These are phyloP conservation scores for Adineta ricciae DNA, from an alignment of 2,888 invertebrate species.

Conservation along the genomic window DNA sequence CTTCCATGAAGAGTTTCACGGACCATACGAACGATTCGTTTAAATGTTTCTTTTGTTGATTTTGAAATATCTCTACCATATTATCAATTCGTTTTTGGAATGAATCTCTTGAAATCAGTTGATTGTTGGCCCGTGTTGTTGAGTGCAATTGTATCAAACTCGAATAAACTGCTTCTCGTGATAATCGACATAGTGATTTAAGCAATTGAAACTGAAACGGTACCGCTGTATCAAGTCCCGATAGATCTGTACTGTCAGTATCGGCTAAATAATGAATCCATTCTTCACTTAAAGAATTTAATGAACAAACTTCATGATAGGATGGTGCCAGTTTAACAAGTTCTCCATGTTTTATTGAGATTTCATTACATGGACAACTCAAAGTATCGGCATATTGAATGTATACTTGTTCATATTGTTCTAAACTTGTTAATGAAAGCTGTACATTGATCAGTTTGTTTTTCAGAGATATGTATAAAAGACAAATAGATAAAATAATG, in stretches of 20 bases:
- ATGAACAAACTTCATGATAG: neutral
- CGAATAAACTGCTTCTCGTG: neutral
- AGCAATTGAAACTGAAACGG: neutral
- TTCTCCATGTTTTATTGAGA: neutral
- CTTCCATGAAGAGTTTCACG: neutral
- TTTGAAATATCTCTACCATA: neutral
- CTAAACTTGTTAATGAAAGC: neutral
- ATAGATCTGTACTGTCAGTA: neutral
- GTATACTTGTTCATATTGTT: neutral
- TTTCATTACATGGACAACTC: neutral
- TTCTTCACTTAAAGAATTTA: neutral
- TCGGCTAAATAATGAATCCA: neutral
- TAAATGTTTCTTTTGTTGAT: neutral
- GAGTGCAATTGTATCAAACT: neutral
- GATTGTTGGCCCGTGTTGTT: neutral
- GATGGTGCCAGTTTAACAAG: neutral
- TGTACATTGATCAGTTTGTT: neutral
- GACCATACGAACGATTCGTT: neutral
- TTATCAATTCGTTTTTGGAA: neutral
- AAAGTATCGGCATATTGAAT: neutral
- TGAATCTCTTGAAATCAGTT: neutral
- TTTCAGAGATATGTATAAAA: neutral
- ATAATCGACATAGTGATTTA: neutral
- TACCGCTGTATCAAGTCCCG: neutral
- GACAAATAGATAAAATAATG: neutral